Conservation (phyloP, 1,140 invertebrate genomes). For the Choristoneura fumiferana region DNA sequence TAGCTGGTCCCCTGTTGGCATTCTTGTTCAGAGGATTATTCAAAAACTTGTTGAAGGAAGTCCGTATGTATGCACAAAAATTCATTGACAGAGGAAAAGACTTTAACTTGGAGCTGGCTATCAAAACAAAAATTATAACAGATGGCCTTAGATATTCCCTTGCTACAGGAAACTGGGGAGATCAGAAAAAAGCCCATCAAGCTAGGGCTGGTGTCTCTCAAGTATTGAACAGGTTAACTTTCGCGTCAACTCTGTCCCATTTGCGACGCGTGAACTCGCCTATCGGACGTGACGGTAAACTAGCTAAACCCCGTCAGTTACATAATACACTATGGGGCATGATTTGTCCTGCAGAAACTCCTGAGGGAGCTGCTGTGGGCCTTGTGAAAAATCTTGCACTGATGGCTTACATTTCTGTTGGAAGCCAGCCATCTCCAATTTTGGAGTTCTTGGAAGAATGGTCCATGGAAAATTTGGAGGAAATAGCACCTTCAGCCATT, state of each 20-base stretch:
- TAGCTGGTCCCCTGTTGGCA: constrained; percentile 97
- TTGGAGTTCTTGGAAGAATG: constrained; percentile 99
- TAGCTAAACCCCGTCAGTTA: constrained; percentile 98
- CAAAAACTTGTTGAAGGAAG: constrained; percentile 96
- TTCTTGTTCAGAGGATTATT: constrained; percentile 97
- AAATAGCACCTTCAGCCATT: constrained; percentile 97
- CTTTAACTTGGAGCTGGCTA: constrained; percentile 97
- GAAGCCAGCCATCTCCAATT: constrained; percentile 98
- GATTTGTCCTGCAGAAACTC: constrained; percentile 99
- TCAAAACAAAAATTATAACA: constrained; percentile 98
- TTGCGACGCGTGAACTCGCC: constrained; percentile 98
- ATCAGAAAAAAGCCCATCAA: constrained; percentile 99
- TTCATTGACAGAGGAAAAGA: constrained; percentile 99
- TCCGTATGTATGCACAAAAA: constrained; percentile 98
- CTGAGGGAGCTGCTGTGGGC: constrained; percentile 94
- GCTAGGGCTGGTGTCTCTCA: constrained; percentile 93
- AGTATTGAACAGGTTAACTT: constrained; percentile 97
- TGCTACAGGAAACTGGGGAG: constrained; percentile 99
- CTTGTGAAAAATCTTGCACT: constrained; percentile 98
- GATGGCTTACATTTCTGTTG: constrained; percentile 99
- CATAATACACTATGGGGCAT: constrained; percentile 99
- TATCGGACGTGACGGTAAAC: constrained; percentile 98
- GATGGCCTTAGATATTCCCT: constrained; percentile 98
- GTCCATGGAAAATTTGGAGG: constrained; percentile 99
- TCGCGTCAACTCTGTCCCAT: constrained; percentile 98